Evolutionary conservation across 2,797 vertebrate genomes (phyloP), one percentile per base, ranked within the genome.

Genomic region (Phyllotis vaccarum): DNA sequence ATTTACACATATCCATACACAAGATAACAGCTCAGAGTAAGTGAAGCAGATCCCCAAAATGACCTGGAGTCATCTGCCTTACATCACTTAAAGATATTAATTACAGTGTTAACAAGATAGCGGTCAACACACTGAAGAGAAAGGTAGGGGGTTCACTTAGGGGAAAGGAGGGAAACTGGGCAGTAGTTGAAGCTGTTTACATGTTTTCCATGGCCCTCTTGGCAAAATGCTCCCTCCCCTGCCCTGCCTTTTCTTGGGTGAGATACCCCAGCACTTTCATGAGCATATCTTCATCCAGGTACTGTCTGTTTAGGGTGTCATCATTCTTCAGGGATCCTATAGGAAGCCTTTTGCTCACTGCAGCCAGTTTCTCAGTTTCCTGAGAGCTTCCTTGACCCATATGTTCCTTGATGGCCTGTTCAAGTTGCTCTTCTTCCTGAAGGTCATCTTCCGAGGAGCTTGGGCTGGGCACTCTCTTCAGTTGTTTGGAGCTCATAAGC

Each of bases 231-330:
- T 99, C 99, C 97, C 98, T 98, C 95, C 98, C 99, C 8, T 98
- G 99, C 90, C 99, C 99, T 86, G 98, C 98, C 93, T 98, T 99
- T 97, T 99, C 99, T 90, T 99, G 99, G 92, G 99, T 99, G 97
- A 99, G 98, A 82, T 99, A 99, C 97, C 99, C 99, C 93, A 99
- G 98, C 96, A 99, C 98, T 97, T 99, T 99, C 97, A 99, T 99
- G 98, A 99, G 97, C 24, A 98, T 98, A 95, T 99, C 99, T 88
- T 99, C 99, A 93, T 99, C 99, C 89, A 98, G 97, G 94, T 98
- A 99, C 87, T 99, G 99, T 97, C 98, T 98, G 95, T 98, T 98
- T 12, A 98, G 98, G 2, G 98, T 98, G 16, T 98, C 98, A 0
- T 98, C 98, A 1, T 43, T 97, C 46, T 99, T 98, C 0, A 95